Base-by-base conservation (phyloP, 2,888 invertebrate genomes). In the Hypena proboscidalis region DNA sequence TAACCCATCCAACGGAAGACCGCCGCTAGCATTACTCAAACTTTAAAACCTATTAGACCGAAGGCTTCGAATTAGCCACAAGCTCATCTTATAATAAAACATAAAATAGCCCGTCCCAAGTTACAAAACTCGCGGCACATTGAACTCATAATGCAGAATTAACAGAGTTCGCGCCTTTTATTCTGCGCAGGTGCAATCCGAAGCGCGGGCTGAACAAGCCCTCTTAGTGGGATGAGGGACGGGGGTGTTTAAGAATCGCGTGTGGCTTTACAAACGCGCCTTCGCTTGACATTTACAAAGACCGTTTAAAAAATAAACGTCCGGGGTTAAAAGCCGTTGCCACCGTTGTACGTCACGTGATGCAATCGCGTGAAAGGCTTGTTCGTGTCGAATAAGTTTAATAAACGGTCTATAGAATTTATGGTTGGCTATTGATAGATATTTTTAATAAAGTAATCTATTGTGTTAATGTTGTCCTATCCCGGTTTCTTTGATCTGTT, bases 141-240 rank as follows among this genome's bases (percentile, higher is more conserved):
- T n/a, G n/a, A 45, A 39, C 52, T 56, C 34, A 26, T 21, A 25
- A 25, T 14, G 3, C 8, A 3, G 29, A 26, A n/a, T n/a, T 17
- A 17, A 17, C 15, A 15, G 15, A 29, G 29, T 29, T 29, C 3
- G n/a, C 13, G 17, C 58, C 31, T 23, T 13, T 9, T 14, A 22
- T 40, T 38, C 34, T 33, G 46, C 36, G 30, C 58, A 35, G 32
- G 49, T 15, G 63, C 43, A 33, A 37, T 39, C 44, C 37, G 9
- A n/a, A 14, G 27, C 22, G 14, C 30, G 44, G 37, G 19, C 19
- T 13, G 6, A 3, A 13, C 8, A 23, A 22, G 22, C 22, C 29
- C 23, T 34, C 20, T 32, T 27, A 22, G 22, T 25, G 19, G 19
- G 25, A 32, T 10, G 17, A 7, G 29, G 41, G 20, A 23, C 20